phyloP scores from a whole-genome alignment of 2,888 invertebrate species.

The Melinaea menophilus region DNA sequence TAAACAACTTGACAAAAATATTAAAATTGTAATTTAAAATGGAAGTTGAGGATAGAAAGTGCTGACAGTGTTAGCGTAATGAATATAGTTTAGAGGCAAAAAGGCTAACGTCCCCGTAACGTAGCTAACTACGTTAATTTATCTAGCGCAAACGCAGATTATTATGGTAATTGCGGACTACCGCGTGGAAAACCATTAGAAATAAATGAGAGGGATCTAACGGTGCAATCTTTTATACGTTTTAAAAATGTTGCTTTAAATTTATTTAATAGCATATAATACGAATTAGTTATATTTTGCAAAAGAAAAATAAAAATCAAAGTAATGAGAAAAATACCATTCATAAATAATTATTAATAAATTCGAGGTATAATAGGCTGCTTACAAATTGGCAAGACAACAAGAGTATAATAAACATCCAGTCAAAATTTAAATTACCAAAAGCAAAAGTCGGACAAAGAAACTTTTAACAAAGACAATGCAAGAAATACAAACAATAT shows the following conservation, averaged over 20 bases:
- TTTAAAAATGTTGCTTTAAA: not conserved
- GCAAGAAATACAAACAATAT: conserved; percentile 21
- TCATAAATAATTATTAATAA: no score
- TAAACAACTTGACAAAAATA: no score
- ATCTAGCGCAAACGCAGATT: conserved; percentile 41
- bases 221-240: conserved; percentile 11
- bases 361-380: not conserved
- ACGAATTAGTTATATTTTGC: no score
- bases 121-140: conserved; percentile 35
- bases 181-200: conserved; percentile 29
- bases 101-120: conserved; percentile 13
- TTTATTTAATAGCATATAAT: not conserved
- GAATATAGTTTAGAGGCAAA: conserved; percentile 5
- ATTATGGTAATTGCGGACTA: conserved; percentile 41
- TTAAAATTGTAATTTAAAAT: no score
- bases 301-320: no score
- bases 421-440: conserved; percentile 14
- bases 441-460: conserved; percentile 13
- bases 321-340: no score
- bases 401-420: conserved; percentile 1
- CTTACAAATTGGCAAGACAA: conserved; percentile 4
- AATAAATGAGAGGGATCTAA: conserved; percentile 25
- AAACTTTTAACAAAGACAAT: conserved; percentile 20
- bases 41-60: conserved; percentile 1
- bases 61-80: conserved; percentile 1